phyloP scores from a whole-genome alignment of 92 coral and sea anemone species.

The Anthopleura xanthogrammica region DNA sequence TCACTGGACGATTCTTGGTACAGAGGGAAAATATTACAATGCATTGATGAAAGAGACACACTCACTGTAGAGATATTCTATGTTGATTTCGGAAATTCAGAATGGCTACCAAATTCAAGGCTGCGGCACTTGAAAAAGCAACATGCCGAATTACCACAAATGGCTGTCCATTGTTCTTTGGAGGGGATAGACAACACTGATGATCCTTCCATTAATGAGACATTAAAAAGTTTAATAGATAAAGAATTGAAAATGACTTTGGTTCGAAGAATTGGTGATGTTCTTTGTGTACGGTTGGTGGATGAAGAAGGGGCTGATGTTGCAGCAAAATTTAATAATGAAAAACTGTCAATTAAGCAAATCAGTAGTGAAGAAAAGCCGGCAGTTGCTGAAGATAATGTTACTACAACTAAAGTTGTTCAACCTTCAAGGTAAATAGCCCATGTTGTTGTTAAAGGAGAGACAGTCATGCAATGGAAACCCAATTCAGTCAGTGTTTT shows the following conservation, averaged over 20 bases:
- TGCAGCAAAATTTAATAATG: neutral
- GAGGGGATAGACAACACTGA: slow-evolving; percentile 40
- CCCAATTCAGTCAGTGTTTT: too few relatives aligned
- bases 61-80: slow-evolving; percentile 60
- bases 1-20: slow-evolving; percentile 75
- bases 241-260: slow-evolving; percentile 41
- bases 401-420: neutral
- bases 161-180: slow-evolving; percentile 77
- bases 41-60: slow-evolving; percentile 31
- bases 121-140: slow-evolving; percentile 63
- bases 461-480: too few relatives aligned
- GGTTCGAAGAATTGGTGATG: slow-evolving; percentile 43
- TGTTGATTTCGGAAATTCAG: slow-evolving; percentile 90
- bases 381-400: neutral
- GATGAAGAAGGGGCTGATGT: slow-evolving; percentile 49
- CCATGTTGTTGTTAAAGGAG: neutral
- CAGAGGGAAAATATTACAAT: slow-evolving; percentile 62
- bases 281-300: slow-evolving; percentile 43
- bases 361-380: neutral
- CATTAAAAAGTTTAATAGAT: slow-evolving; percentile 40
- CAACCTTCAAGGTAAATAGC: neutral
- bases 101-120: slow-evolving; percentile 52
- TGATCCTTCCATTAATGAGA: slow-evolving; percentile 32
- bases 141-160: slow-evolving; percentile 74
- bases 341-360: neutral